Conservation (phyloP, 2,797 vertebrate species). For the Mormyrops attenuatus region DNA sequence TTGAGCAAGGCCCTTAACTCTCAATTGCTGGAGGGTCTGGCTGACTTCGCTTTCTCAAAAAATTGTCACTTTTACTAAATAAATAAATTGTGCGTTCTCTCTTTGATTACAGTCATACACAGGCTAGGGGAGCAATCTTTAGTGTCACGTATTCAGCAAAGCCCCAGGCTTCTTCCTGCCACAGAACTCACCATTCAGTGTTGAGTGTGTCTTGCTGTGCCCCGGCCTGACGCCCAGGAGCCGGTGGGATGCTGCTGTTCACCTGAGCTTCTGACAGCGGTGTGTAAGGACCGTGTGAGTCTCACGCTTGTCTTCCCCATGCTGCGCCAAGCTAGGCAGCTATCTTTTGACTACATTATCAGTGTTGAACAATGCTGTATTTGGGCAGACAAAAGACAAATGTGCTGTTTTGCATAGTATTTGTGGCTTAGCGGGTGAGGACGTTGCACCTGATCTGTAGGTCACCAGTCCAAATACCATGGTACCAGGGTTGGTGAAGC, state of each 20-base stretch:
- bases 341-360: not conserved
- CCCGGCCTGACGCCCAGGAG: not conserved
- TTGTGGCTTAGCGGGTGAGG: not conserved
- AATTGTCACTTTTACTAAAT: not conserved
- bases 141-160: slow-evolving; percentile 45
- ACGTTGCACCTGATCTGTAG: not conserved
- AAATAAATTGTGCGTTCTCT: not conserved
- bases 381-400: not conserved
- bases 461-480: not conserved
- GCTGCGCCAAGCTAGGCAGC: not conserved
- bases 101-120: not conserved
- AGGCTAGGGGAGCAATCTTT: not conserved
- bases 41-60: not conserved
- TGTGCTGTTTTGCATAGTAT: not conserved
- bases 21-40: not conserved
- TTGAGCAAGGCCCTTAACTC: not conserved
- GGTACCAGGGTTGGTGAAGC: not conserved
- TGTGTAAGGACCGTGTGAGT: not conserved
- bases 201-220: slow-evolving; percentile 39
- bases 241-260: not conserved
- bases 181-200: slow-evolving; percentile 31
- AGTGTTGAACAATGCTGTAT: not conserved
- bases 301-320: not conserved
- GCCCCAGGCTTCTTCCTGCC: slow-evolving; percentile 15
- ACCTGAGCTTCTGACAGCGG: slow-evolving; percentile 16